These are phyloP conservation scores for Pseudoatta argentina DNA, from an alignment of 1,140 invertebrate species.

Conservation along the genomic window DNA sequence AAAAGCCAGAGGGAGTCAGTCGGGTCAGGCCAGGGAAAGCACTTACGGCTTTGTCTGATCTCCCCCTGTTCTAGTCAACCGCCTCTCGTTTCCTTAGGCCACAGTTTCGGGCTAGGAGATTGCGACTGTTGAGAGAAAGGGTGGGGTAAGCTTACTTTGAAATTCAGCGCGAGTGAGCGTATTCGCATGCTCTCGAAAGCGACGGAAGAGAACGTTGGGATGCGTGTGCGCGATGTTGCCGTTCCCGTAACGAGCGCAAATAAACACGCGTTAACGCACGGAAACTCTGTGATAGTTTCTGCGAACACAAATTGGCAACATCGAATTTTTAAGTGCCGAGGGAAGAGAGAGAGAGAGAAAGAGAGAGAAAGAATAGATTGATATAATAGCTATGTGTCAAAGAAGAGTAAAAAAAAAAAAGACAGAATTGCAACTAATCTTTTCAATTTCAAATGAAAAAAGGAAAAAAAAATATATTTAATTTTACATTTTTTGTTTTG, in stretches of 20 bases:
- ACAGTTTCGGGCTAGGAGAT: slow-evolving; percentile 19
- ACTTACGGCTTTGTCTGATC: slow-evolving; percentile 3
- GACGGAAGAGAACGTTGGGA: slow-evolving; percentile 8
- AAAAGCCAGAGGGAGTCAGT: slow-evolving; percentile 15
- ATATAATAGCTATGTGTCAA: background rate
- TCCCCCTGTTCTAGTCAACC: slow-evolving; percentile 25
- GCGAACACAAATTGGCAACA: background rate
- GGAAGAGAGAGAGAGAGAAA: background rate
- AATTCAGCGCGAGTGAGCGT: slow-evolving; percentile 45
- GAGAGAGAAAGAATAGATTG: background rate
- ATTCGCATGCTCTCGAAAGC: slow-evolving; percentile 28
- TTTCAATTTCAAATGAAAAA: background rate
- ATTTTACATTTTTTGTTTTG: background rate
- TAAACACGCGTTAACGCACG: slow-evolving; percentile 33
- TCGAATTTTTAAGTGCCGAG: background rate
- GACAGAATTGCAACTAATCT: background rate
- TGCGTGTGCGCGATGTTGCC: slow-evolving; percentile 8
- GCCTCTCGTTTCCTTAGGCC: slow-evolving; percentile 35
- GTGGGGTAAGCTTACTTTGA: slow-evolving; percentile 13
- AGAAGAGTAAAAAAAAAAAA: background rate
- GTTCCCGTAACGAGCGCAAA: slow-evolving; percentile 12
- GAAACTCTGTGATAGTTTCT: slow-evolving; percentile 25
- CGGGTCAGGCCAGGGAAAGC: slow-evolving; percentile 2
- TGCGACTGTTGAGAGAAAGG: background rate
- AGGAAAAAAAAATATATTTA: background rate